phyloP scores from a whole-genome alignment of 2,888 invertebrate species.

The Ichneumon xanthorius region DNA sequence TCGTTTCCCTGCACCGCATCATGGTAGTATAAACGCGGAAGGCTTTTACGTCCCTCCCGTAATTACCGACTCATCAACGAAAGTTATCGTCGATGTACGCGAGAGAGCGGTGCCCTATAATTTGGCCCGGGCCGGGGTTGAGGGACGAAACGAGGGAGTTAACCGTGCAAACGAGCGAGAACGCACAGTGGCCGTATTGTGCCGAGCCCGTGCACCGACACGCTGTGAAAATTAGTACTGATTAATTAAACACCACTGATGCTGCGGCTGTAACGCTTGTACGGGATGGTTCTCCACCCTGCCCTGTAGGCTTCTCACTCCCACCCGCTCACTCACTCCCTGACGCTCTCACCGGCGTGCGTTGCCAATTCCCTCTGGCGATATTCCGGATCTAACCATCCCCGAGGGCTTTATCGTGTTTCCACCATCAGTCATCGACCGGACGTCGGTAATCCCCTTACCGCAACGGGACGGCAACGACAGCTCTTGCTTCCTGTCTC shows the following conservation, averaged over 20 bases:
- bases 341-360: background rate
- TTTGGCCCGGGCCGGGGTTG: conserved; percentile 14
- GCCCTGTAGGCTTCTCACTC: conserved; percentile 7
- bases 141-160: conserved; percentile 26
- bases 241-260: conserved; percentile 62
- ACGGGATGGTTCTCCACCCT: background rate
- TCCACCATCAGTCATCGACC: conserved; percentile 52
- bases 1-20: no score
- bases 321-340: background rate
- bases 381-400: conserved; percentile 50
- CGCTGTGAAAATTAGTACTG: conserved; percentile 60
- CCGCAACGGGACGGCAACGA: conserved; percentile 39
- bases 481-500: conserved; percentile 13
- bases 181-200: conserved; percentile 9
- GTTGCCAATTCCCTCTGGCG: conserved; percentile 27
- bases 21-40: conserved; percentile 6
- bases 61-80: conserved; percentile 63
- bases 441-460: conserved; percentile 27
- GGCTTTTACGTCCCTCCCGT: conserved; percentile 45
- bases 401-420: conserved; percentile 36
- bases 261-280: conserved; percentile 19
- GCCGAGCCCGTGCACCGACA: conserved; percentile 6
- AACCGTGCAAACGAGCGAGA: conserved; percentile 32
- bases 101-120: conserved; percentile 40
- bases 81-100: conserved; percentile 58